These are phyloP conservation scores for Empidonax traillii DNA, from an alignment of 2,113 vertebrate species.

Conservation along the genomic window DNA sequence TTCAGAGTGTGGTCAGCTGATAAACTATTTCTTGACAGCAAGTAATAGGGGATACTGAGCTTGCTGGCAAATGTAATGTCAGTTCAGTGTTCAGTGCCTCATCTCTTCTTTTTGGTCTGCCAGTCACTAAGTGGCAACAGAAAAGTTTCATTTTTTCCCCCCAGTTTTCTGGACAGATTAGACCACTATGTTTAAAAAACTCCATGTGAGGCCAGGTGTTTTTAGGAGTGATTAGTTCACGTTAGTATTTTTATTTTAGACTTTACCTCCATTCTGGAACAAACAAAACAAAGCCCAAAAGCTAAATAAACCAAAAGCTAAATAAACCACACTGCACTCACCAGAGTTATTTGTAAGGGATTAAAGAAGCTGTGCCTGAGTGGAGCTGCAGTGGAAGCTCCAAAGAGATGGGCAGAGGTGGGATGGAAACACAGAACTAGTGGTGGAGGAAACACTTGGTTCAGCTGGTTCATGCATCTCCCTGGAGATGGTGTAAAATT, in stretches of 20 bases:
- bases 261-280: neutral
- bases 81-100: neutral
- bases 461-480: neutral
- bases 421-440: fast-evolving
- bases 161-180: neutral
- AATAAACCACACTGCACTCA: neutral
- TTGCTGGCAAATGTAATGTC: neutral
- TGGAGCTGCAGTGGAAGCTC: neutral
- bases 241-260: neutral
- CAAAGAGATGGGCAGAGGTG: too few species aligned
- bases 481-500: neutral
- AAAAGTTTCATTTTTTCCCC: neutral
- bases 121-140: neutral
- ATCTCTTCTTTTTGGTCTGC: neutral
- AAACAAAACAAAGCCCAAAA: neutral
- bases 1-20: neutral
- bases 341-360: neutral
- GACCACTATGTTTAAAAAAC: neutral
- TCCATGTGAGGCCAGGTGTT: neutral
- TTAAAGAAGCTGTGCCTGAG: neutral
- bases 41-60: too few species aligned
- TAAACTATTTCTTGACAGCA: neutral
- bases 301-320: neutral
- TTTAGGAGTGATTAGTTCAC: neutral
- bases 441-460: neutral